Conservation (phyloP, 37 sponge, comb jelly and placozoan species). For the Halichondria panicea region DNA sequence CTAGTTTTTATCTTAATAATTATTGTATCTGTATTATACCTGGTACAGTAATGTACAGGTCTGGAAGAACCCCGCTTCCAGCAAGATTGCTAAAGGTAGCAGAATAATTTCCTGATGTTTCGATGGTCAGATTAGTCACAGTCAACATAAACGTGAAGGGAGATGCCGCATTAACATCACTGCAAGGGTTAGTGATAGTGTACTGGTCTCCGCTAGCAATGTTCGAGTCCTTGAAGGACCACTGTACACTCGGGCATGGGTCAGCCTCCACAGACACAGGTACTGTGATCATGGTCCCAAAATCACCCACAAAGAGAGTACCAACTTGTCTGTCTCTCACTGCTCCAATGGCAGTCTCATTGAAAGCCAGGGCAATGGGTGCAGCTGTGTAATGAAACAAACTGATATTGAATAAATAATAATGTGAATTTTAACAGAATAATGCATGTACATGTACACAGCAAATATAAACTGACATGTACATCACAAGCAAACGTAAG, state of each 20-base stretch:
- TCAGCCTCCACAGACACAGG: constrained; percentile 29
- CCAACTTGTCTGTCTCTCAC: constrained; percentile 1
- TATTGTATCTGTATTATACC: constrained; percentile 7
- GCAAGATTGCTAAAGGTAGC: constrained; percentile 15
- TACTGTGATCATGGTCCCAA: background rate
- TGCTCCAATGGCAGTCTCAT: too few relatives aligned
- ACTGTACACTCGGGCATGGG: constrained; percentile 26
- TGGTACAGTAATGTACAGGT: constrained; percentile 13
- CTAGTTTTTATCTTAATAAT: background rate
- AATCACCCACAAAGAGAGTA: background rate
- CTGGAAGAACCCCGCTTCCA: background rate
- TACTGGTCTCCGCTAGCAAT: background rate
- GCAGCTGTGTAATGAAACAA: too few relatives aligned
- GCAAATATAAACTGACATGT: too few relatives aligned
- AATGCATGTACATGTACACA: too few relatives aligned
- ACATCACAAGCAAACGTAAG: too few relatives aligned
- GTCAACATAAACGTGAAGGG: constrained; percentile 26
- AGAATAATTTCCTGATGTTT: constrained; percentile 18
- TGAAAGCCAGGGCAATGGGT: too few relatives aligned
- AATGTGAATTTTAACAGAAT: too few relatives aligned
- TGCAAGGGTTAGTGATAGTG: background rate
- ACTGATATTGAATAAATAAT: too few relatives aligned
- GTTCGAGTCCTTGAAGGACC: constrained; percentile 1
- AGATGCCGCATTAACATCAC: background rate
- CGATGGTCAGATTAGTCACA: background rate